Evolutionary conservation across 2,888 invertebrate genomes (phyloP).

Genomic region (Drosophila melanosoma): DNA sequence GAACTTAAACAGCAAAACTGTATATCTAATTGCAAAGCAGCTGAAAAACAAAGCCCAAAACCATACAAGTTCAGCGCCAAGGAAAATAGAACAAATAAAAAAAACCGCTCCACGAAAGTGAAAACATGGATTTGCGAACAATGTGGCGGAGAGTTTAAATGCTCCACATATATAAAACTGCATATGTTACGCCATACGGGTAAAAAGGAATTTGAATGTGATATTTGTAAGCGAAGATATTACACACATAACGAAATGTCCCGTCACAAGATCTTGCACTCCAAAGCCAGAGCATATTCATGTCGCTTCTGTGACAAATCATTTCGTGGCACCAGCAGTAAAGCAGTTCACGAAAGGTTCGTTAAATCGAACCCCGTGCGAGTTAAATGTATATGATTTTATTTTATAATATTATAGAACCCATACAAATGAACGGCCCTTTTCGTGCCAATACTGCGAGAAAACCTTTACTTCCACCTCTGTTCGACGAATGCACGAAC

Average conservation of each 20-base stretch:
- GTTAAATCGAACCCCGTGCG: background rate
- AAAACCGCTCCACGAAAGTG: background rate
- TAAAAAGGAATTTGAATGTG: constrained; percentile 58
- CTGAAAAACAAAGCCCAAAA: background rate
- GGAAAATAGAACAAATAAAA: background rate
- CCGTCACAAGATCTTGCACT: constrained; percentile 57
- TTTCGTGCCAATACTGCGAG: constrained; percentile 56
- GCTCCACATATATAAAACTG: constrained; percentile 62
- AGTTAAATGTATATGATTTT: background rate
- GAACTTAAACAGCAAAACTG: background rate
- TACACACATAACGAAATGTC: constrained; percentile 64
- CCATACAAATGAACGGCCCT: constrained; percentile 68
- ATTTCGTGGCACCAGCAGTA: constrained; percentile 65
- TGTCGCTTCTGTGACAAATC: constrained; percentile 62
- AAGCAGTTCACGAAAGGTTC: constrained; percentile 61
- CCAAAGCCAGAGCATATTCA: constrained; percentile 56
- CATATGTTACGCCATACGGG: constrained; percentile 60
- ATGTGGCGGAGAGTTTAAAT: constrained; percentile 61
- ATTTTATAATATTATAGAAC: constrained; percentile 33
- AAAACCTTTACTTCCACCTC: constrained; percentile 63
- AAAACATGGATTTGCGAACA: constrained; percentile 67
- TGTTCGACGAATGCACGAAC: constrained; percentile 51
- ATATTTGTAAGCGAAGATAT: constrained; percentile 54
- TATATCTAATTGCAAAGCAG: background rate
- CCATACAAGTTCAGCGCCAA: background rate